Base-by-base conservation (phyloP, 2,888 invertebrate species). In the Marasmarcha lunaedactyla region DNA sequence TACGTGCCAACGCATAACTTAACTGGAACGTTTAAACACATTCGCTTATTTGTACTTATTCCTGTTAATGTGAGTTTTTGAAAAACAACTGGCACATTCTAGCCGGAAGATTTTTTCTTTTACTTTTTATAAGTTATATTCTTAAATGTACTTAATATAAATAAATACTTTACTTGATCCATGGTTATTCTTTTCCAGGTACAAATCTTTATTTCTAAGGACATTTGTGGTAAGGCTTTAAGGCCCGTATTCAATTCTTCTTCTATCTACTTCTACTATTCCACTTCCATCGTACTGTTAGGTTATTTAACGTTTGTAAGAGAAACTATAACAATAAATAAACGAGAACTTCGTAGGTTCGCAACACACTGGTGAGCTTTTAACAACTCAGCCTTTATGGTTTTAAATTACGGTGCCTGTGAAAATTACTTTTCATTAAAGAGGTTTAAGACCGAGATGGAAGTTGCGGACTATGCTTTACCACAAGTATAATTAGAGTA, bases 281-380 rank as follows among this genome's bases (percentile, higher is more conserved):
- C 20, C 7, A 5, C 20, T 20, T 20, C 7, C 20, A 20, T 20
- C 20, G 3, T 20, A 3, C 20, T n/a, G n/a, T n/a, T 20, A 5
- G 20, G 20, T 20, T 20, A 20, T n/a, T n/a, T n/a, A n/a, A n/a
- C n/a, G n/a, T n/a, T n/a, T n/a, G n/a, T n/a, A n/a, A n/a, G n/a
- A 66, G 63, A 62, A 71, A 70, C 71, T 72, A 70, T 71, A 71
- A 68, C 70, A 63, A 69, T 74, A 72, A 72, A 73, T 73, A 58
- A 3, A 48, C 50, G 49, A 58, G 59, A 71, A 71, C 63, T 71
- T 70, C 59, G 64, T 64, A 60, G 60, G 49, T 54, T 57, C 55
- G 56, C 52, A 55, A 62, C 60, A 62, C 51, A 52, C 54, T 54
- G 52, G 62, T 3, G 20, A 20, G 20, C 20, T 20, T 67, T 71